Evolutionary conservation across 2,113 vertebrate species (phyloP).

Genomic region (Felis chaus): DNA sequence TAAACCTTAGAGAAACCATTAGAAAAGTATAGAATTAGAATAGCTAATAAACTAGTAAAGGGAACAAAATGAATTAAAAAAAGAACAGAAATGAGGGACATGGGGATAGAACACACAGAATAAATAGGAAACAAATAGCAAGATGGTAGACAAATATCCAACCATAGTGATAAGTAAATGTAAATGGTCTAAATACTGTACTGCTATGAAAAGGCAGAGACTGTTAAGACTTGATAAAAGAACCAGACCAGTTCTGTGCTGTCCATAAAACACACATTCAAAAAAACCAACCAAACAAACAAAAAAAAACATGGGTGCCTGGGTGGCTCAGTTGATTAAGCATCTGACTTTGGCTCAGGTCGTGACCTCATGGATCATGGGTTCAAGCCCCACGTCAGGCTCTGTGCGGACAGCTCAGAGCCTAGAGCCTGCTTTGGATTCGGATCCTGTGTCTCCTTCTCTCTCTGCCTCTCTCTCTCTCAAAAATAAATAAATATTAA

Average conservation of each 20-base stretch:
- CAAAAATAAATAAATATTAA: too few species aligned
- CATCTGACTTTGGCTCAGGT: too few species aligned
- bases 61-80: neutral
- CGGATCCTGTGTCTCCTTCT: too few species aligned
- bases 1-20: neutral
- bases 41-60: neutral
- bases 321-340: too few species aligned
- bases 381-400: too few species aligned
- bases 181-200: neutral
- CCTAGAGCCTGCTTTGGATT: too few species aligned
- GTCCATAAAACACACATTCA: neutral
- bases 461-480: too few species aligned
- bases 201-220: neutral
- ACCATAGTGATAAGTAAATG: neutral
- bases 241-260: neutral
- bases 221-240: conserved; percentile 1
- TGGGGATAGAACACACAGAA: neutral
- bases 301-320: too few species aligned
- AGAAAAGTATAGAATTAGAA: neutral
- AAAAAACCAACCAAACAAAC: neutral
- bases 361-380: too few species aligned
- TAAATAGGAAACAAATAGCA: neutral
- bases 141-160: neutral
- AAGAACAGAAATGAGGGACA: neutral
- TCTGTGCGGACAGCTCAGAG: too few species aligned